A percentile compares a stretch with the other conserved stretches of the same genome.
These are phyloP conservation scores for Dermochelys coriacea DNA, from an alignment of 2,797 vertebrate species.

Conservation along the genomic window DNA sequence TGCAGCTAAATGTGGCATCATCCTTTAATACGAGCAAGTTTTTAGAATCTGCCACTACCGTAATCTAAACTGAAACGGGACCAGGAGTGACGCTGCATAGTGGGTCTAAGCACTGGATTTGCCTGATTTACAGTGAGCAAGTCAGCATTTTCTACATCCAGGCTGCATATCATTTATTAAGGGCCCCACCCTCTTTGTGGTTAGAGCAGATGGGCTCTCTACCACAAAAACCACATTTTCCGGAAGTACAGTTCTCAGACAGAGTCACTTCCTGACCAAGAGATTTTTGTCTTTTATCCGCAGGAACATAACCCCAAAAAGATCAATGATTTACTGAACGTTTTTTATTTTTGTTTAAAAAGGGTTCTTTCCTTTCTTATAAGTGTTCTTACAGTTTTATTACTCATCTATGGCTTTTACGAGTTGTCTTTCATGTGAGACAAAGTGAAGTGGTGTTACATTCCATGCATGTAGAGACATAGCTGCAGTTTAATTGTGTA, in stretches of 20 bases:
- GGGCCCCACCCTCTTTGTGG: neutral
- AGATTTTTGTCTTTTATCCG: conserved; percentile 50
- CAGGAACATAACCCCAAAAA: conserved; percentile 12
- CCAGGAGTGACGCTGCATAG: neutral
- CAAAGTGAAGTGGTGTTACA: conserved; percentile 73
- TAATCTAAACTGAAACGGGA: neutral
- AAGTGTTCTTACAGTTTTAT: conserved; percentile 67
- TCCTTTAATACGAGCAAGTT: neutral
- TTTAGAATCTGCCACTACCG: neutral
- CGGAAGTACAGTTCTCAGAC: conserved; percentile 32
- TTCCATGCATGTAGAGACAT: conserved; percentile 82
- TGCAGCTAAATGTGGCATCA: neutral
- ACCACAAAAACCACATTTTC: conserved; percentile 61
- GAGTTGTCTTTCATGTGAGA: conserved; percentile 74
- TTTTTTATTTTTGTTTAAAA: neutral
- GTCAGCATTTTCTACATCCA: neutral
- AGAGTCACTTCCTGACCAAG: conserved; percentile 50
- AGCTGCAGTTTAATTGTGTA: conserved; percentile 78
- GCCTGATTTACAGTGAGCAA: neutral
- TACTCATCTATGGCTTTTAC: conserved; percentile 76
- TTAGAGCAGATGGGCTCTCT: conserved; percentile 42
- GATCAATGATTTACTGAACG: conserved; percentile 53
- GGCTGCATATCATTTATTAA: neutral
- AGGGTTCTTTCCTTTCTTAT: conserved; percentile 52
- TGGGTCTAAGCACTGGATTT: neutral